Evolutionary conservation across 1,140 invertebrate species (phyloP), one percentile per base, ranked within the genome.

Genomic region (Atta colombica): DNA sequence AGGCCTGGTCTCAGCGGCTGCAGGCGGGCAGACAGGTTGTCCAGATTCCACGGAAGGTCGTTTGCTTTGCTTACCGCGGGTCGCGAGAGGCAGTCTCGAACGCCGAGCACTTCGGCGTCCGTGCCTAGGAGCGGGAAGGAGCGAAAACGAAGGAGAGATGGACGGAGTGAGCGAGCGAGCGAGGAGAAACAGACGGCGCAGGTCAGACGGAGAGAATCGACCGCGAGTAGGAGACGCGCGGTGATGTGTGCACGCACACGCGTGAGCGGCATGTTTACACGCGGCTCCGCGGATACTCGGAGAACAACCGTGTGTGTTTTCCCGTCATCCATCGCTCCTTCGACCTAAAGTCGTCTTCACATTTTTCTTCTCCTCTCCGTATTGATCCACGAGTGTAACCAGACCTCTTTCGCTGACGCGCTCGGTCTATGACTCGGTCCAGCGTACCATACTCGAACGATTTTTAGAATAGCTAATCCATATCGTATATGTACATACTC

Each of bases 41-140:
- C 94, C 95, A 95, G 95, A 95, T 95, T 95, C 95, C 95, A 95
- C 91, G 95, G 94, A 95, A 95, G 95, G 95, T 95, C 95, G 95
- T 95, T 95, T 94, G 95, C 95, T 95, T 95, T 94, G 94, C 94
- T 95, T 94, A 95, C 92, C 93, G 93, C 94, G 94, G 93, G 94
- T 94, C 93, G 92, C 91, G 93, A 91, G 90, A 88, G 89, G 87
- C 89, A 92, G 91, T 92, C 93, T 92, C 89, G 91, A 92, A 94
- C 92, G 86, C 92, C 91, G 88, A 89, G 88, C 91, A 93, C 91
- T 93, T 92, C 88, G 91, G 89, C 88, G 91, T 71, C 77, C 80
- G 78, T 90, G 87, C 89, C 88, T 87, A 88, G 86, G 39, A 77
- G 77, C 75, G 78, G 69, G 60, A 61, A 77, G 77, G 68, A 81